Conservation (phyloP, 92 coral and sea anemone species). For the Siderastrea siderea region DNA sequence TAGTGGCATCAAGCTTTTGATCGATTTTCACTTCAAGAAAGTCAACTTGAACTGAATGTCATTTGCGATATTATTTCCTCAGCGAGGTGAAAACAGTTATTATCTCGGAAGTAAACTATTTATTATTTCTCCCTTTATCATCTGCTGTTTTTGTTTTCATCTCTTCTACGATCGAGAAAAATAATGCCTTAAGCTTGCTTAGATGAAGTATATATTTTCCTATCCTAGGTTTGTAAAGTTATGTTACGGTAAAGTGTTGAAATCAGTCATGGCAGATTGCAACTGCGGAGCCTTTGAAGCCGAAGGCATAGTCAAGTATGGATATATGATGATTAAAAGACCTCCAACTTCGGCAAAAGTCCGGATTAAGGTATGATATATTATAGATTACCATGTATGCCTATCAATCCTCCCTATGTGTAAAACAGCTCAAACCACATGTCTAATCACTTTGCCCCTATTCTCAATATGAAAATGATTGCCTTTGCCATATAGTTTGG, state of each 20-base stretch:
- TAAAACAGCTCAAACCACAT: not conserved
- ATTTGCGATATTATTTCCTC: conserved; percentile 9
- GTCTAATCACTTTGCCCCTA: not conserved
- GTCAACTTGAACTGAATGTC: not conserved
- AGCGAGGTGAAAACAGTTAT: not conserved
- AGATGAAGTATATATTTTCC: not conserved
- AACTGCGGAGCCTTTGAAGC: conserved; percentile 27
- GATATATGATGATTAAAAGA: conserved; percentile 84
- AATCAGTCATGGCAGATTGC: conserved; percentile 39
- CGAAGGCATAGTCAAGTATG: conserved; percentile 71
- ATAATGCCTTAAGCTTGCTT: not conserved
- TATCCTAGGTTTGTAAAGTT: conserved; percentile 13
- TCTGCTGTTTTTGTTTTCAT: conserved; percentile 17
- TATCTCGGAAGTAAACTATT: conserved; percentile 11
- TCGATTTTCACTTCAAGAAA: not conserved
- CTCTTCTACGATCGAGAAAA: not conserved
- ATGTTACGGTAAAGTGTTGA: not conserved
- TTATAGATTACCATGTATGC: too few relatives aligned
- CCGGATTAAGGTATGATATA: conserved; percentile 74
- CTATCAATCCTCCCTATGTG: not conserved
- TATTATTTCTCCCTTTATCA: conserved; percentile 22
- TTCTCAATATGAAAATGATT: not conserved
- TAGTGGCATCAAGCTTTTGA: conserved; percentile 2
- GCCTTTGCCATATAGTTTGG: not conserved
- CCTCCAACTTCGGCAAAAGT: conserved; percentile 84